phyloP scores from a whole-genome alignment of 2,113 vertebrate species.

The Ginglymostoma cirratum region DNA sequence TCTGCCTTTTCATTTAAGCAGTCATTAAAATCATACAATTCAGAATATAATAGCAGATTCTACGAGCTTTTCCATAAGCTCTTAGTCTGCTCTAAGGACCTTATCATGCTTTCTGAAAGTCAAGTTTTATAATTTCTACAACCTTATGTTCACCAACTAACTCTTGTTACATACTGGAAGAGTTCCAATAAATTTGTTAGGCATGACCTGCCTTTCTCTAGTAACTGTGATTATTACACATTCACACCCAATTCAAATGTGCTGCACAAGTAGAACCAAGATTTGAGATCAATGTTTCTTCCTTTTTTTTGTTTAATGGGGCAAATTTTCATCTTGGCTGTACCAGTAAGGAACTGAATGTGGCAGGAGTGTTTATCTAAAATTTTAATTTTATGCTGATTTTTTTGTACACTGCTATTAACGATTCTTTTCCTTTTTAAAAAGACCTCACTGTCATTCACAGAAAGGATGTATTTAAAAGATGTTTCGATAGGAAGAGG shows the following conservation, averaged over 20 bases:
- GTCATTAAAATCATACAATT: not conserved
- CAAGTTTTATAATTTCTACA: conserved; percentile 32
- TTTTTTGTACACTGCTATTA: not conserved
- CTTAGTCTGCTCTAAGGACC: not conserved
- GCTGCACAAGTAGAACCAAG: not conserved
- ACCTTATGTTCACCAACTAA: conserved; percentile 34
- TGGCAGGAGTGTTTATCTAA: not conserved
- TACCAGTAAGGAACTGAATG: not conserved
- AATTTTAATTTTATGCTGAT: not conserved
- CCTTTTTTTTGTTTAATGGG: conserved; percentile 9
- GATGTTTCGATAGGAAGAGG: not conserved
- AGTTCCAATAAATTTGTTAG: conserved; percentile 31
- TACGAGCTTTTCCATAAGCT: not conserved
- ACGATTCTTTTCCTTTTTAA: not conserved
- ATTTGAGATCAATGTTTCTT: conserved; percentile 30
- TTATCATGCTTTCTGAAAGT: conserved; percentile 29
- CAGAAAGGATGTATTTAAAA: too few species aligned
- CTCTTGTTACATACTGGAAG: conserved; percentile 28
- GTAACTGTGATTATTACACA: conserved; percentile 34
- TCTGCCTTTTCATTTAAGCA: not conserved
- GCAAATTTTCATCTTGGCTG: not conserved
- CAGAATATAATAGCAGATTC: not conserved
- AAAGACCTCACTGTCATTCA: not conserved
- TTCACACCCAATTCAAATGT: conserved; percentile 35
- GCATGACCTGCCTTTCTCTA: conserved; percentile 36